Base-by-base conservation (phyloP, 2,888 invertebrate species). In the Matsumyia berberina region DNA sequence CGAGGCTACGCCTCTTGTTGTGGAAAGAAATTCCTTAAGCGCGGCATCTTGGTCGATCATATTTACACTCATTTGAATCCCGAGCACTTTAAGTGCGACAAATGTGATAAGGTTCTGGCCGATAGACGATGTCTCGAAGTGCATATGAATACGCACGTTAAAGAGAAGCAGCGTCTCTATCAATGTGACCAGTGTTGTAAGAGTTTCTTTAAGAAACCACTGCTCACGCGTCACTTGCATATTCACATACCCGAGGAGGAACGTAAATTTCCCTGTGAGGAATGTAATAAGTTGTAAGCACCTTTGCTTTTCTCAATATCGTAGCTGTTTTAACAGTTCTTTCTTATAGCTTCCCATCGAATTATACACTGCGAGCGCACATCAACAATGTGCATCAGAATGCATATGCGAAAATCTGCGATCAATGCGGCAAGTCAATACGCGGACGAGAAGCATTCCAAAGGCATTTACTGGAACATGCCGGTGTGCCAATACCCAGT, bases 391-490 rank as follows among this genome's bases (percentile, higher is more conserved):
- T 90, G 31, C 91, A 91, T 72, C 81, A 90, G 31, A 89, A 90
- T 57, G 88, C 88, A 8, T 90, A 89, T 55, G 89, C 89, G 9
- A 90, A 90, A 86, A 88, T 91, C 9, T 91, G 91, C 80, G 90
- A 91, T 39, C 89, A 91, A 24, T 91, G 91, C 12, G 91, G 91
- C 0, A 90, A 90, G 79, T 88, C 89, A 0, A 88, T 91, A 44
- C 87, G 89, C 0, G 89, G 90, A 0, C 87, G 88, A 0, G 89
- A 89, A 19, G 89, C 89, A 29, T 88, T 90, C 64, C 88, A 86
- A 42, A 88, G 89, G 0, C 91, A 91, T 83, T 89, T 90, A 88
- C 86, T 89, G 51, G 90, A 90, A 49, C 91, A 91, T 73, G 86
- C 89, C n/a, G 89, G 90, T 0, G 88, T 88, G 0, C 87, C 88